phyloP scores from a whole-genome alignment of 2,888 invertebrate species.

The Linnaemya vulpina region DNA sequence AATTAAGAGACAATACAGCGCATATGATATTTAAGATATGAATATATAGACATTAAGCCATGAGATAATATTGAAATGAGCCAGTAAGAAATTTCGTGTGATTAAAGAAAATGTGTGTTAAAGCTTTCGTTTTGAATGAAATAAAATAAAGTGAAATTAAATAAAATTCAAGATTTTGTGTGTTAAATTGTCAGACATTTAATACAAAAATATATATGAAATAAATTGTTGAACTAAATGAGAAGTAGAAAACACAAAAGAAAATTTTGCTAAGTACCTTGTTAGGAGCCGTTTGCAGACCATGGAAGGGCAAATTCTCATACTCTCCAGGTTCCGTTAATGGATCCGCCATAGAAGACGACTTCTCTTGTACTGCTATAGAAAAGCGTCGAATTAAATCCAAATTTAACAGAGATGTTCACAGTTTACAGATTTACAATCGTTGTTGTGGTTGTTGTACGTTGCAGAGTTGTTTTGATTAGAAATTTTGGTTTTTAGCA shows the following conservation, averaged over 20 bases:
- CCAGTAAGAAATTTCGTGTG: constrained; percentile 3
- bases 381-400: constrained; percentile 28
- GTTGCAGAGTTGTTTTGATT: constrained; percentile 60
- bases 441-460: constrained; percentile 34
- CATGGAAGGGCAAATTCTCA: constrained; percentile 97
- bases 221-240: constrained; percentile 9
- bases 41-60: constrained; percentile 55
- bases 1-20: constrained; percentile 41
- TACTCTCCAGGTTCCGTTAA: constrained; percentile 93
- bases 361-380: constrained; percentile 83
- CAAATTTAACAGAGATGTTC: constrained; percentile 20
- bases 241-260: constrained; percentile 58
- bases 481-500: constrained; percentile 36
- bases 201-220: constrained; percentile 18
- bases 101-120: constrained; percentile 28
- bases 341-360: constrained; percentile 85
- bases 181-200: constrained; percentile 25
- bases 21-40: not conserved
- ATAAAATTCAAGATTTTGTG: constrained; percentile 12
- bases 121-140: not conserved
- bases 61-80: constrained; percentile 38
- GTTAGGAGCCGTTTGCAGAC: constrained; percentile 94
- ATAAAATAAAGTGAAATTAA: not conserved
- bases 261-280: constrained; percentile 86
- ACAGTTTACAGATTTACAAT: not conserved